phyloP scores from a whole-genome alignment of 2,888 invertebrate genomes.

The Elgonia sp. region DNA sequence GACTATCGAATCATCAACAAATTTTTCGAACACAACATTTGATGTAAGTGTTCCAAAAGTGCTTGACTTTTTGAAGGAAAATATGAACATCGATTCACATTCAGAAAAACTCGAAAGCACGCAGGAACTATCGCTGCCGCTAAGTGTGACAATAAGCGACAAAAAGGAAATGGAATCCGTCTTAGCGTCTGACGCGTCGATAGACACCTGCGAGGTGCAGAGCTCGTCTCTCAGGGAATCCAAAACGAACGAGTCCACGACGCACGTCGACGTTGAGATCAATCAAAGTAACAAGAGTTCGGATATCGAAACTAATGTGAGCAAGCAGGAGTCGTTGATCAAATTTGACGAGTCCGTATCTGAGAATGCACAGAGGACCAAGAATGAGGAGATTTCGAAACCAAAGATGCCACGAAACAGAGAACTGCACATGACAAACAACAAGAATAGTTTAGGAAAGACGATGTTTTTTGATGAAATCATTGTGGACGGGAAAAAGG shows the following conservation, averaged over 20 bases:
- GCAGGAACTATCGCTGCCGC: slow-evolving; percentile 82
- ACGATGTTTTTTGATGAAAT: slow-evolving; percentile 85
- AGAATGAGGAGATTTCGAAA: slow-evolving; percentile 82
- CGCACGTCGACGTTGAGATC: slow-evolving; percentile 79
- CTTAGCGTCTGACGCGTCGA: slow-evolving; percentile 28
- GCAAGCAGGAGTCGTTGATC: slow-evolving; percentile 82
- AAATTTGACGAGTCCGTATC: slow-evolving; percentile 83
- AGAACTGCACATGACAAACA: slow-evolving; percentile 77
- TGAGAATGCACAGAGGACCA: slow-evolving; percentile 79
- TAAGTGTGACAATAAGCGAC: slow-evolving; percentile 85
- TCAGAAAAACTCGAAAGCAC: slow-evolving; percentile 82
- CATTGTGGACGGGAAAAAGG: slow-evolving; percentile 84
- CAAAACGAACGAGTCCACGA: slow-evolving; percentile 67
- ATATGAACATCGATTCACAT: slow-evolving; percentile 80
- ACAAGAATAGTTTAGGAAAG: slow-evolving; percentile 83
- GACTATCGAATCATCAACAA: slow-evolving; percentile 80
- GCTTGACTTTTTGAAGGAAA: slow-evolving; percentile 82
- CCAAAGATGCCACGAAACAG: slow-evolving; percentile 81
- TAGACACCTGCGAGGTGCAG: slow-evolving; percentile 58
- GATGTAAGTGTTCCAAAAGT: slow-evolving; percentile 84
- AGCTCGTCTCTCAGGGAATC: slow-evolving; percentile 80
- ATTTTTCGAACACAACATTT: slow-evolving; percentile 84
- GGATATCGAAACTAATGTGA: slow-evolving; percentile 79
- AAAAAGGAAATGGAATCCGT: slow-evolving; percentile 80
- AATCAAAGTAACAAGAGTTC: slow-evolving; percentile 76